phyloP scores from a whole-genome alignment of 2,113 vertebrate species.

The Ciconia maguari region DNA sequence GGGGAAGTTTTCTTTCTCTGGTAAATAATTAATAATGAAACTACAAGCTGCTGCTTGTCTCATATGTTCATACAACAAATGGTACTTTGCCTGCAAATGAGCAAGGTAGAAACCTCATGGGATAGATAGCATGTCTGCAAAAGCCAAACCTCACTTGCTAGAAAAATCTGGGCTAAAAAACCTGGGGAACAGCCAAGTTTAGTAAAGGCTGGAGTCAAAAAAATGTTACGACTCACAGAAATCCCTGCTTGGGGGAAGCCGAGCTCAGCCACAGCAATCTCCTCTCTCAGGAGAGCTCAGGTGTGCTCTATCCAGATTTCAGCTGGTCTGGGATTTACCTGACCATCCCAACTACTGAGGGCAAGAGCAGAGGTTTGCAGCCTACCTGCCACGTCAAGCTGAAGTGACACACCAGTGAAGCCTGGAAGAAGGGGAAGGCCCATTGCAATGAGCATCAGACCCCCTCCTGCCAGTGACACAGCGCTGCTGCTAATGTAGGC shows the following conservation, averaged over 20 bases:
- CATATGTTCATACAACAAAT: background rate
- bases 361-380: background rate
- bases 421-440: background rate
- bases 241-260: background rate
- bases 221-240: background rate
- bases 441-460: fast-evolving
- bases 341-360: fast-evolving
- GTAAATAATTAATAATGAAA: constrained; percentile 40
- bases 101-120: background rate
- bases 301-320: background rate
- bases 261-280: background rate
- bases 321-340: background rate
- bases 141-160: background rate
- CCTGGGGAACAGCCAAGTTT: background rate
- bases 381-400: background rate
- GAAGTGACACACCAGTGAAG: background rate
- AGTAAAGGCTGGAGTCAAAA: background rate
- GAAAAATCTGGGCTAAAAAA: background rate
- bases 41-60: background rate
- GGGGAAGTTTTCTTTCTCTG: background rate
- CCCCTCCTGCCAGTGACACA: background rate
- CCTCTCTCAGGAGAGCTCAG: background rate
- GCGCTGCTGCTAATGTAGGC: background rate
- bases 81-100: background rate
- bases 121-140: background rate